Evolutionary conservation across 1,140 invertebrate genomes (phyloP).

Genomic region (Drosophila ficusphila): DNA sequence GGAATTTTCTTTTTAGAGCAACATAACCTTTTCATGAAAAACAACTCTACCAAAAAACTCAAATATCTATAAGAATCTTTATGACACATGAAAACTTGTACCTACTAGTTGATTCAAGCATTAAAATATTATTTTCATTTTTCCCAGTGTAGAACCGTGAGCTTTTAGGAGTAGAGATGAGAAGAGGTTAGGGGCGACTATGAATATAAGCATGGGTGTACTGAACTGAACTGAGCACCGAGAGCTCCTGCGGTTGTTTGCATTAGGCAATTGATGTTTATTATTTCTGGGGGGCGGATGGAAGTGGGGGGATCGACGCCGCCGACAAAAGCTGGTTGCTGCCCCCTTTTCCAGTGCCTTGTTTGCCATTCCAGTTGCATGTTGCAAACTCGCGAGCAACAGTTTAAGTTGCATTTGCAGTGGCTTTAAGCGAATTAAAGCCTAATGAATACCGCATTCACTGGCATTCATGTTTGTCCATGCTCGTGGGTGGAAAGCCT

Average conservation of each 20-base stretch:
- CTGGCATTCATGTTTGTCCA: constrained; percentile 10
- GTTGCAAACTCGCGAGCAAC: constrained; percentile 12
- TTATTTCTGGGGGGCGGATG: constrained; percentile 43
- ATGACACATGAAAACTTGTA: too few species aligned
- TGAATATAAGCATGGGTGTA: constrained; percentile 34
- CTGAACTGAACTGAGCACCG: constrained; percentile 32
- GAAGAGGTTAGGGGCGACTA: constrained; percentile 3
- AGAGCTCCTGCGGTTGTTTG: constrained; percentile 53
- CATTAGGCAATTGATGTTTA: constrained; percentile 73
- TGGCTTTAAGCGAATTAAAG: constrained; percentile 37
- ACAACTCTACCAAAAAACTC: too few species aligned
- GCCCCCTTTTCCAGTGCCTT: not conserved
- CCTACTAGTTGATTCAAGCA: too few species aligned
- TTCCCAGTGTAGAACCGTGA: not conserved
- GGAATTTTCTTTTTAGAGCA: too few species aligned
- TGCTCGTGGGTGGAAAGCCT: constrained; percentile 42
- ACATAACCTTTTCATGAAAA: too few species aligned
- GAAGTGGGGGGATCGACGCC: constrained; percentile 8
- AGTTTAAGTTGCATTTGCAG: constrained; percentile 29
- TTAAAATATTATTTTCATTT: constrained; percentile 20
- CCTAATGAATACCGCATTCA: constrained; percentile 22
- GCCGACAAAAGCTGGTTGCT: not conserved
- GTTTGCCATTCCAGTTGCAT: constrained; percentile 12
- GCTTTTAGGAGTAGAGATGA: not conserved
- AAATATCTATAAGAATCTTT: too few species aligned